Conservation (phyloP, 2,797 vertebrate species). For the Neostethus bicornis region DNA sequence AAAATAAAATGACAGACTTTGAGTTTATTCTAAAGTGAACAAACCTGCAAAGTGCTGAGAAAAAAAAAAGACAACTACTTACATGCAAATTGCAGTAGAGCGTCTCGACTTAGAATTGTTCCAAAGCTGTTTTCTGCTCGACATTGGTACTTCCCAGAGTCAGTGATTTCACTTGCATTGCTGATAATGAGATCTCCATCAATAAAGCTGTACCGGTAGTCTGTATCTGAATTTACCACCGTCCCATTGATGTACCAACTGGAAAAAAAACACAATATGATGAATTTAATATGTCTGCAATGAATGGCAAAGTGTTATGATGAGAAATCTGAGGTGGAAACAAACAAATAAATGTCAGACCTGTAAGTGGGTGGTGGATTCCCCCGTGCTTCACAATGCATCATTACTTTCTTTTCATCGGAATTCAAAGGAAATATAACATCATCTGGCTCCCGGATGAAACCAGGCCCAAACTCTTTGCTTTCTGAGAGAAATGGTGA, state of each 20-base stretch:
- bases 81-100: slow-evolving; percentile 93
- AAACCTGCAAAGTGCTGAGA: not conserved
- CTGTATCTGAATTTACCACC: slow-evolving; percentile 82
- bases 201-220: slow-evolving; percentile 88
- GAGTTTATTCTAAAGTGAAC: not conserved
- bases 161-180: slow-evolving; percentile 85
- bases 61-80: slow-evolving; percentile 73
- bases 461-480: slow-evolving; percentile 90
- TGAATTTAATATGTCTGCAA: slow-evolving; percentile 11
- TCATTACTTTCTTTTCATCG: slow-evolving; percentile 89
- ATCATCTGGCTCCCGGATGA: slow-evolving; percentile 91
- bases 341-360: slow-evolving; percentile 67
- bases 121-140: slow-evolving; percentile 87
- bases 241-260: slow-evolving; percentile 95
- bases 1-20: not conserved
- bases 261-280: slow-evolving; percentile 52
- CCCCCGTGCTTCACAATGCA: slow-evolving; percentile 90
- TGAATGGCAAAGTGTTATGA: slow-evolving; percentile 29
- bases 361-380: slow-evolving; percentile 90
- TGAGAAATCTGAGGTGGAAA: slow-evolving; percentile 8
- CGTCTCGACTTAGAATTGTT: slow-evolving; percentile 88
- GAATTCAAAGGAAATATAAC: slow-evolving; percentile 89
- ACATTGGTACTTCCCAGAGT: slow-evolving; percentile 92
- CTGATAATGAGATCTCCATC: slow-evolving; percentile 90
- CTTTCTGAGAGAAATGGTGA: slow-evolving; percentile 77